Percentiles rank a stretch among this genome's conserved stretches.
Conservation (phyloP, 2,113 vertebrate species). For the Erythrolamprus reginae region DNA sequence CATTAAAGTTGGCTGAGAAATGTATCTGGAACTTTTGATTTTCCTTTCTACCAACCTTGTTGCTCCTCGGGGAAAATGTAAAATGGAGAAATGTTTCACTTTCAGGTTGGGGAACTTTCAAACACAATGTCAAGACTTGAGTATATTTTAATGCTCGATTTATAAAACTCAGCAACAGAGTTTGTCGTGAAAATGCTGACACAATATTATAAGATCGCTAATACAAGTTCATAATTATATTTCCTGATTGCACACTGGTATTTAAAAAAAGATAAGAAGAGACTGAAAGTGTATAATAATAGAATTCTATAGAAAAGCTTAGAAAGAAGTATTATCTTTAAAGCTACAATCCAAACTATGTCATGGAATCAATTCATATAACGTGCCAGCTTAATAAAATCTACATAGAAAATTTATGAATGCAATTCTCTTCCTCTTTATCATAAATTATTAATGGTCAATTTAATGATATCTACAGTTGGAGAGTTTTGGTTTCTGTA, state of each 20-base stretch:
- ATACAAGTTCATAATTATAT: constrained; percentile 48
- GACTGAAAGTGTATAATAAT: constrained; percentile 53
- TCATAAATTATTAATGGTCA: constrained; percentile 80
- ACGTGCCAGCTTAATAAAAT: constrained; percentile 78
- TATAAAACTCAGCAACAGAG: constrained; percentile 17
- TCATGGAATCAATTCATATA: constrained; percentile 76
- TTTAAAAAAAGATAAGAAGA: constrained; percentile 40
- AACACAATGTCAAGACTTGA: not conserved
- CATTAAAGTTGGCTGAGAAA: not conserved
- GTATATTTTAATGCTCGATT: not conserved
- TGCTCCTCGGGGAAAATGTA: not conserved
- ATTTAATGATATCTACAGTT: constrained; percentile 80
- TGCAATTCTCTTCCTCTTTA: constrained; percentile 76
- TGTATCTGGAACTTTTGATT: not conserved
- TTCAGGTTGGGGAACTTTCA: constrained; percentile 15
- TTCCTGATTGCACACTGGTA: constrained; percentile 42
- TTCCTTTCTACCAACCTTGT: not conserved
- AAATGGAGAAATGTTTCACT: constrained; percentile 23
- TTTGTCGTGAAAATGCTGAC: constrained; percentile 47
- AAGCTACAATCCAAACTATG: constrained; percentile 67
- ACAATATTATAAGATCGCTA: constrained; percentile 38
- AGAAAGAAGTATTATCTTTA: constrained; percentile 72
- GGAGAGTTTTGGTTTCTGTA: constrained; percentile 66
- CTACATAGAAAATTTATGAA: constrained; percentile 82
- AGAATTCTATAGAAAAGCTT: constrained; percentile 60